phyloP scores from a whole-genome alignment of 92 coral and sea anemone species.

The Plumapathes pennacea region DNA sequence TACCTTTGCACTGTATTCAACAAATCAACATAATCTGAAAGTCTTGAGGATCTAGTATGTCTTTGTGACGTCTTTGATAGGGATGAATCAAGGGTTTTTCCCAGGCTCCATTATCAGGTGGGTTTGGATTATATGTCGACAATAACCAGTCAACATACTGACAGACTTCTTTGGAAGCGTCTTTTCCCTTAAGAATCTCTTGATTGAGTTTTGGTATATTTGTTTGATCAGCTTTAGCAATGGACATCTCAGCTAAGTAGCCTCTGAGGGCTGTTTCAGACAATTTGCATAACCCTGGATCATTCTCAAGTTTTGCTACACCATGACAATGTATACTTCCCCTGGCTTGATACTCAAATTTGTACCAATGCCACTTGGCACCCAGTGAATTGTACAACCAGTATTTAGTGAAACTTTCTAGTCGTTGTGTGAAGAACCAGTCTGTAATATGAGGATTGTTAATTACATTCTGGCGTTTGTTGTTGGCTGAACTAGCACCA shows the following conservation, averaged over 20 bases:
- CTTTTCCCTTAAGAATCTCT: slow-evolving; percentile 37
- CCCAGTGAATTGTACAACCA: slow-evolving; percentile 35
- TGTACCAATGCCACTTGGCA: slow-evolving; percentile 55
- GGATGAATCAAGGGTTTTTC: slow-evolving; percentile 43
- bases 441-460: slow-evolving; percentile 54
- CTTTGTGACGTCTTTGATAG: slow-evolving; percentile 24
- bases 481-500: slow-evolving; percentile 20
- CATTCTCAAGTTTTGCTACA: slow-evolving; percentile 39
- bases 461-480: slow-evolving; percentile 33
- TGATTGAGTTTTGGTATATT: slow-evolving; percentile 25
- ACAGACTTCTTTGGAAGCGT: slow-evolving; percentile 43
- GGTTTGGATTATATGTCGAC: slow-evolving; percentile 47
- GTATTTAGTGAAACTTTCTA: slow-evolving; percentile 46
- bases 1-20: slow-evolving; percentile 46
- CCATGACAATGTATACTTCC: slow-evolving; percentile 65
- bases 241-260: slow-evolving; percentile 45
- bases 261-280: slow-evolving; percentile 42
- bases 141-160: slow-evolving; percentile 50
- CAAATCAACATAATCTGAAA: slow-evolving; percentile 42
- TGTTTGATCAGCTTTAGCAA: slow-evolving; percentile 25
- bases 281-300: slow-evolving; percentile 48
- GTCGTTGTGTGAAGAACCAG: slow-evolving; percentile 50
- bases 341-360: slow-evolving; percentile 43
- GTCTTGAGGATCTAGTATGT: slow-evolving; percentile 13
- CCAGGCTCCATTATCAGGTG: slow-evolving; percentile 47